Percentiles rank a stretch among this genome's conserved stretches.
These are phyloP conservation scores for Drosophila emarginata DNA, from an alignment of 2,888 invertebrate genomes.

Conservation along the genomic window DNA sequence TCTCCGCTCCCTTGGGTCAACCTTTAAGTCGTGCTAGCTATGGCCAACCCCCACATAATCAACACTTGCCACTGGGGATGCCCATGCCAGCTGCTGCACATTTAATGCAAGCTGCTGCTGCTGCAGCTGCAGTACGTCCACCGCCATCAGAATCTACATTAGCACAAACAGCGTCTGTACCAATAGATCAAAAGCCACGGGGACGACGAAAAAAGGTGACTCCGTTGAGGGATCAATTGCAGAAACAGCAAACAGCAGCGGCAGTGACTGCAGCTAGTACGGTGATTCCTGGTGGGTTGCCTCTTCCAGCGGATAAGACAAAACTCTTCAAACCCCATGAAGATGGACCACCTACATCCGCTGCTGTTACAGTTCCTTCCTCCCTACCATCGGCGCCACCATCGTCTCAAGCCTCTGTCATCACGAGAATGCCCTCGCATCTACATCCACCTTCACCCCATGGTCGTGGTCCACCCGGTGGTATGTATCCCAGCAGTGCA, in stretches of 20 bases:
- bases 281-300: conserved; percentile 32
- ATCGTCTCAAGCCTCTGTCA: conserved; percentile 84
- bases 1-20: conserved; percentile 80
- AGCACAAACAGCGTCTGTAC: background rate
- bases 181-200: conserved; percentile 74
- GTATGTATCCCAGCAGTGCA: conserved; percentile 65
- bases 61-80: conserved; percentile 62
- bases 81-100: conserved; percentile 61
- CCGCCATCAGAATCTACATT: conserved; percentile 33
- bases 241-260: conserved; percentile 83
- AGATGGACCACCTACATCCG: conserved; percentile 25
- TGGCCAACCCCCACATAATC: conserved; percentile 44
- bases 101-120: conserved; percentile 58
- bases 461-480: conserved; percentile 55
- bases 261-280: conserved; percentile 83
- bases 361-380: conserved; percentile 10
- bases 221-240: conserved; percentile 82
- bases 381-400: conserved; percentile 3
- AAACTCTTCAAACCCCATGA: conserved; percentile 83
- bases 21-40: conserved; percentile 70
- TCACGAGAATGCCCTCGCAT: conserved; percentile 84
- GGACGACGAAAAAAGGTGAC: conserved; percentile 83
- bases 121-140: conserved; percentile 51
- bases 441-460: conserved; percentile 54
- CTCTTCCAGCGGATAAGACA: conserved; percentile 39